Conservation (phyloP, 2,797 vertebrate species). For the Cuculus canorus region DNA sequence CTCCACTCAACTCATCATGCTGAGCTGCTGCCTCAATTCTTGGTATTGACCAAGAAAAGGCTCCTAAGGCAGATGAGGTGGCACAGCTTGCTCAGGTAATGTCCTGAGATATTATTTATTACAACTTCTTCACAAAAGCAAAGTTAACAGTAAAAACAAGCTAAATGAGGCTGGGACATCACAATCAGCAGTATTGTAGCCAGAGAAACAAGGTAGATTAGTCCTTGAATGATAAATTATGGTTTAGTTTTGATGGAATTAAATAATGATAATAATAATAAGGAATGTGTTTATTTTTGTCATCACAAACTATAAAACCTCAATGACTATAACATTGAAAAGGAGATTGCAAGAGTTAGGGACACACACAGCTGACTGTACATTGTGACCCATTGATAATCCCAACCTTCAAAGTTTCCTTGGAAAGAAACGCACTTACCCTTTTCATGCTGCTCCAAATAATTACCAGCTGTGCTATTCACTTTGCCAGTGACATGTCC, state of each 20-base stretch:
- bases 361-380: neutral
- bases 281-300: neutral
- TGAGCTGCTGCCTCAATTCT: neutral
- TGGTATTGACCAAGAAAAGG: neutral
- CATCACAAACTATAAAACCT: neutral
- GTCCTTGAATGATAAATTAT: neutral
- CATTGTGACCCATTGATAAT: neutral
- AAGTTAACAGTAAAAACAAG: neutral
- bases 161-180: neutral
- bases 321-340: neutral
- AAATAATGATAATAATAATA: neutral
- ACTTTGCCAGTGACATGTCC: neutral
- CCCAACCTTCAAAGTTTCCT: neutral
- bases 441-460: slow-evolving; percentile 24
- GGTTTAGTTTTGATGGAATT: neutral
- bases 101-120: neutral
- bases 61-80: neutral
- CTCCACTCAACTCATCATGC: neutral
- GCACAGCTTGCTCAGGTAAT: neutral
- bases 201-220: neutral
- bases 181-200: neutral
- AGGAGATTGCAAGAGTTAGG: neutral
- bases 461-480: slow-evolving; percentile 31
- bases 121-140: neutral
- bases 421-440: slow-evolving; percentile 17